Base-by-base conservation (phyloP, 2,797 vertebrate species). In the Neosalanx taihuensis region DNA sequence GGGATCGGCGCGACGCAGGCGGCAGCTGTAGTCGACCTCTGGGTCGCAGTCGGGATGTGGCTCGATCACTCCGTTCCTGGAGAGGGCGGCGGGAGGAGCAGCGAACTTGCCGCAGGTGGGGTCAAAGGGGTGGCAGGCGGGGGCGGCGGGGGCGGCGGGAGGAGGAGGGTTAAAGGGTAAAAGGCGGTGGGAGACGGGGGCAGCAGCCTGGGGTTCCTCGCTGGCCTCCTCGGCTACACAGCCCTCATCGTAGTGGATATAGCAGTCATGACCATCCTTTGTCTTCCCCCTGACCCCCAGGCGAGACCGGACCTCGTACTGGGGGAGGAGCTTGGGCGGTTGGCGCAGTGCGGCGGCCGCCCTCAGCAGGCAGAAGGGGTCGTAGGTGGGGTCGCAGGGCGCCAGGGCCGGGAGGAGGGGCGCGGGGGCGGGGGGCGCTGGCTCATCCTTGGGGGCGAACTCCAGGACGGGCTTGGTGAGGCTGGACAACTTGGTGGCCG, bases 21-120 rank as follows among this genome's bases (percentile, higher is more conserved):
- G 90, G 79, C 93, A 94, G 86, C 91, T 91, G 86, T 87, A 92
- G 85, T 94, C 92, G 2, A 78, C 80, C 72, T 94, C 92, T 0
- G 93, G 93, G 86, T 94, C 93, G 29, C 93, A 94, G 86, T 94
- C 72, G 0, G 90, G 91, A 77, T 93, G 82, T 0, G 93, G 92
- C 69, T 91, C 84, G 64, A 93, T 83, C 26, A 94, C 77, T 31
- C 82, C 90, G 0, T 85, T 82, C 15, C 74, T 75, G 57, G 31
- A 13, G 0, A 79, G 51, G 13, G 2, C 29, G 2, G 81, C 4
- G 33, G 69, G 26, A 1, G 81, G 82, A 31, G 84, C 61, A 3
- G 81, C 63, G 66, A 91, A 84, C 83, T 81, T 91, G 58, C 75
- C 76, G 15, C 92, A 94, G 69, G 26, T 89, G 51, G 92, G 91